Base-by-base conservation (phyloP, 92 coral and sea anemone species). In the Umimayanthus chanpuru region DNA sequence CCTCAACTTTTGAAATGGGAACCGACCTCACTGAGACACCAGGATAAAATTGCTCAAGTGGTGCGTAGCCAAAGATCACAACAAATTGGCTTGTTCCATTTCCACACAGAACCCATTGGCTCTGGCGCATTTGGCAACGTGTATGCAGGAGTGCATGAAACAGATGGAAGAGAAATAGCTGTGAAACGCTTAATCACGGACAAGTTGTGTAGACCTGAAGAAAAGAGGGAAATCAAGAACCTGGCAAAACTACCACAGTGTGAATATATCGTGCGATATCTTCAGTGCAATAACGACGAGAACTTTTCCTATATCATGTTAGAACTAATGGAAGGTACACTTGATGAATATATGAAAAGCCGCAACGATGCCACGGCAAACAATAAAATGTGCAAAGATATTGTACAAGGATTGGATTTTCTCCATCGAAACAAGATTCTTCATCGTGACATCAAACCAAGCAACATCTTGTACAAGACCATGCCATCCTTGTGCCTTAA, bases 81-180 rank as follows among this genome's bases (percentile, higher is more conserved):
- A 6, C 43, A 73, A 25, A 82, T 85, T 28, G 92, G 26, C 4
- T 67, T 30, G 4, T 92, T 50, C 56, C 73, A 90, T 53, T 84
- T 70, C 44, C 92, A 92, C 75, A 49, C 43, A 38, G 65, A 81
- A 8, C 43, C 78, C 23, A 92, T 92, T 2, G 94, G 92, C 0
- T 12, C 12, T 61, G 92, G 94, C n/a, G 41, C 90, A 20, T 90
- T 86, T 86, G 39, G 81, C 0, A 18, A 16, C 20, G 41, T 71
- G 18, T 79, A 83, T 76, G 70, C 82, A 23, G 93, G 89, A 6
- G 55, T 92, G 36, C 67, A 84, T 72, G 91, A 83, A 11, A 90
- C 50, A 32, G 93, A 92, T 74, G 95, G 93, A 50, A 79, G 91
- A 72, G 95, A 92, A 75, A 91, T 92, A 47, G 95, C 95, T 8